These are phyloP conservation scores for Drosophila buzzatii DNA, from an alignment of 2,888 invertebrate genomes.

Conservation along the genomic window DNA sequence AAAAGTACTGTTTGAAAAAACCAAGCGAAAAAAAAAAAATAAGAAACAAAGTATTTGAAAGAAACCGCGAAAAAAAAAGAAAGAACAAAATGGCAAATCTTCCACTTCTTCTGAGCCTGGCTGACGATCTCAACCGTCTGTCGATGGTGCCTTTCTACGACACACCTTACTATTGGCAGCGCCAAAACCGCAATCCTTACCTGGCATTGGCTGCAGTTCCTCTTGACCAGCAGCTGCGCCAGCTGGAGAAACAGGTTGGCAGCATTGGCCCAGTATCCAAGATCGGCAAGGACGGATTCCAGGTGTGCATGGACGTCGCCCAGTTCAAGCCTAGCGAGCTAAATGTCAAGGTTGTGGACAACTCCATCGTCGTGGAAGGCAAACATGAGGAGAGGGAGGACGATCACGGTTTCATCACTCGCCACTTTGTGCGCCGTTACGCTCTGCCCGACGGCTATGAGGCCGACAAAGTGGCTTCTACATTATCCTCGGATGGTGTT, in stretches of 20 bases:
- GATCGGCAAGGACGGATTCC: slow-evolving; percentile 89
- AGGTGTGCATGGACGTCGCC: slow-evolving; percentile 89
- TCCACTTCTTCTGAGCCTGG: slow-evolving; percentile 70
- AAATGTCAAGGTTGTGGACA: slow-evolving; percentile 89
- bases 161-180: slow-evolving; percentile 53
- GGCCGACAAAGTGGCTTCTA: slow-evolving; percentile 90
- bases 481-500: slow-evolving; percentile 92
- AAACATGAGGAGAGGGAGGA: slow-evolving; percentile 90
- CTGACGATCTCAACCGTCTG: slow-evolving; percentile 70
- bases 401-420: slow-evolving; percentile 91
- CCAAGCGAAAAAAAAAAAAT: too few relatives aligned
- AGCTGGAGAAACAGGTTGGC: slow-evolving; percentile 55
- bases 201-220: slow-evolving; percentile 43
- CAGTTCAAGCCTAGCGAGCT: slow-evolving; percentile 90
- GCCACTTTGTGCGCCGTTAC: slow-evolving; percentile 92
- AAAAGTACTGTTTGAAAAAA: not conserved
- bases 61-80: not conserved
- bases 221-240: slow-evolving; percentile 63
- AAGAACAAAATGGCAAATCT: slow-evolving; percentile 62
- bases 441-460: slow-evolving; percentile 90
- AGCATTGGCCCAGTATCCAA: slow-evolving; percentile 43
- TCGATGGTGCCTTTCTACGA: slow-evolving; percentile 66
- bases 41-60: not conserved
- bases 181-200: slow-evolving; percentile 53
- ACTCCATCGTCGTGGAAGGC: slow-evolving; percentile 89